Percentiles rank a stretch among this genome's conserved stretches.
Evolutionary conservation across 2,797 vertebrate genomes (phyloP).

Genomic region (Clarias fuscus): DNA sequence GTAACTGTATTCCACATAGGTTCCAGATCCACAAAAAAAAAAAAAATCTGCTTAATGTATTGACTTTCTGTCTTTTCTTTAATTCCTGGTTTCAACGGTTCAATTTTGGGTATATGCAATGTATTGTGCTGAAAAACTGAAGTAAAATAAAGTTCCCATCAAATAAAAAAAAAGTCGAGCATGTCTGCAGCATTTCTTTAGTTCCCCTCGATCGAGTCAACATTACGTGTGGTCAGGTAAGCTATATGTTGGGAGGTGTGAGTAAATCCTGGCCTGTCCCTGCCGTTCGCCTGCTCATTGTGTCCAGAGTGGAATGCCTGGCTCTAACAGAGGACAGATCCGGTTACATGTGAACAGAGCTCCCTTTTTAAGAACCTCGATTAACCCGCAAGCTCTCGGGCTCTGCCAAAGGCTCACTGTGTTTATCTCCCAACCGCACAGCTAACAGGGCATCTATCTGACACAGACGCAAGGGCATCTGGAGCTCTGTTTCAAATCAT

Average conservation of each 20-base stretch:
- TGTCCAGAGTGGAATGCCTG: conserved; percentile 72
- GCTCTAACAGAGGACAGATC: conserved; percentile 74
- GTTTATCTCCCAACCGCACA: conserved; percentile 59
- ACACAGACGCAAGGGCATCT: conserved; percentile 39
- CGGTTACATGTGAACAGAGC: conserved; percentile 80
- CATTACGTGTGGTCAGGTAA: conserved; percentile 47
- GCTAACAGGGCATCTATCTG: conserved; percentile 43
- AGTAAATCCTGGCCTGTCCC: conserved; percentile 54
- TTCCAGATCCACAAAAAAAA: conserved; percentile 35
- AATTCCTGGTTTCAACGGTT: background rate
- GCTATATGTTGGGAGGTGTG: conserved; percentile 47
- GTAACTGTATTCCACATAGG: conserved; percentile 61
- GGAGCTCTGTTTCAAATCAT: background rate
- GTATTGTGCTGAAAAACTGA: conserved; percentile 1
- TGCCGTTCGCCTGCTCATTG: conserved; percentile 62
- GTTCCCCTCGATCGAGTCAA: conserved; percentile 7
- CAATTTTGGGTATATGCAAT: background rate
- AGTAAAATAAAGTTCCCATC: background rate
- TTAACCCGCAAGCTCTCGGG: conserved; percentile 72
- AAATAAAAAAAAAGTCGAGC: conserved; percentile 26
- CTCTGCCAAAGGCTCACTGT: conserved; percentile 74
- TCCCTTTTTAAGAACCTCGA: conserved; percentile 77
- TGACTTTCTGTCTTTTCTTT: background rate
- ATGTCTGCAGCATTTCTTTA: conserved; percentile 43
- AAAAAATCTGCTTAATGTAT: background rate